Evolutionary conservation across 1,140 invertebrate species (phyloP), one percentile per base, ranked within the genome.

Genomic region (Mizuhopecten yessoensis): DNA sequence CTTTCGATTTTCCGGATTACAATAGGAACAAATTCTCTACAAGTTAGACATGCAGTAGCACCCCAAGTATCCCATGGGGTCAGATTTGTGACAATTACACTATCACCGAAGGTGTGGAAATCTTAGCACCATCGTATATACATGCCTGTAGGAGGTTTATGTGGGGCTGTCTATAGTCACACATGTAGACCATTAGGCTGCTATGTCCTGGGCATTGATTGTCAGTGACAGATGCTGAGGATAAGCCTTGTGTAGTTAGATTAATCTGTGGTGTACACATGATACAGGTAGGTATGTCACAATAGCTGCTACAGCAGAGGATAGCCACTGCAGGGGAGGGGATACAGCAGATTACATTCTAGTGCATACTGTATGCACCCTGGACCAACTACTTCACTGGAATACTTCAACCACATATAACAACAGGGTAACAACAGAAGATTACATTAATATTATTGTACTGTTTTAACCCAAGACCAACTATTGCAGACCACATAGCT

Each of bases 161-260:
- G n/a, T n/a, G n/a, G n/a, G n/a, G n/a, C n/a, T n/a, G n/a, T n/a
- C n/a, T 75, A n/a, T 45, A 45, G 17, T 20, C 10, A 0, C 57
- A 75, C n/a, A 75, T 75, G 57, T 75, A 17, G 17, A 75, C 23
- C 57, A 29, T 75, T 75, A 29, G 20, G 23, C 0, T 7, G 13
- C 36, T 45, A 39, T 45, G 42, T 45, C 57, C 15, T 75, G 11
- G 15, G 57, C 57, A 75, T 75, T 75, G 57, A 75, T 75, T 75
- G 57, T 75, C 57, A 75, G 57, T 11, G 23, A 75, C 57, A 75
- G 57, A 75, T 75, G 57, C 57, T 75, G 23, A 75, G 57, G 57
- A 75, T 75, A 9, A 75, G 57, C 57, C 17, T 13, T 75, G 5
- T 75, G n/a, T 29, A 75, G 45, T 49, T 49, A 49, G 45, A 49